These are phyloP conservation scores for Pelochelys cantorii DNA, from an alignment of 2,797 vertebrate species.

Conservation along the genomic window DNA sequence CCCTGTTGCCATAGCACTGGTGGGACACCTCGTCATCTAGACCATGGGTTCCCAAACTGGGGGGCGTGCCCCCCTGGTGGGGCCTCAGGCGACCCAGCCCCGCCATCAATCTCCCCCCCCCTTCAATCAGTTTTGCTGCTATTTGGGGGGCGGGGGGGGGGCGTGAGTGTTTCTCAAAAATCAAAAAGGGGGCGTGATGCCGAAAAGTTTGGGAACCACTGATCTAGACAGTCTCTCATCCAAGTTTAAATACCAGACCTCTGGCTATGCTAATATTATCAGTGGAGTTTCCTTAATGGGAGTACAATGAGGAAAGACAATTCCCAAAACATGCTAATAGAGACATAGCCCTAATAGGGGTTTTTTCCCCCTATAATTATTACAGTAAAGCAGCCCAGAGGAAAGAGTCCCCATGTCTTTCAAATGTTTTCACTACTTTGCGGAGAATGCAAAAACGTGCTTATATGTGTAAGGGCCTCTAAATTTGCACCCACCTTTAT, in stretches of 20 bases:
- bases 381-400: not conserved
- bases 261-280: fast-evolving
- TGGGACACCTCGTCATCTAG: not conserved
- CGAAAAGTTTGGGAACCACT: not conserved
- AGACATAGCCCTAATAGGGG: not conserved
- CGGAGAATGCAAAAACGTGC: not conserved
- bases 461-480: not conserved
- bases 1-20: not conserved
- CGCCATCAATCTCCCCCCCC: too few species aligned
- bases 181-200: too few species aligned
- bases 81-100: too few species aligned
- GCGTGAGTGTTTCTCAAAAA: too few species aligned
- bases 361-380: not conserved
- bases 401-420: not conserved
- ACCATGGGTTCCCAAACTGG: too few species aligned
- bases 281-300: not conserved
- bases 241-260: not conserved
- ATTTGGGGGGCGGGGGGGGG: too few species aligned
- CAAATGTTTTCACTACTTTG: not conserved
- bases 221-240: not conserved
- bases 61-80: too few species aligned
- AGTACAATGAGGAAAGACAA: not conserved
- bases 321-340: not conserved
- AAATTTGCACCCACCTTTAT: not conserved
- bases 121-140: too few species aligned